A percentile compares a stretch with the other conserved stretches of the same genome.
Evolutionary conservation across 2,888 invertebrate genomes (phyloP).

Genomic region (Phengaris alcon): DNA sequence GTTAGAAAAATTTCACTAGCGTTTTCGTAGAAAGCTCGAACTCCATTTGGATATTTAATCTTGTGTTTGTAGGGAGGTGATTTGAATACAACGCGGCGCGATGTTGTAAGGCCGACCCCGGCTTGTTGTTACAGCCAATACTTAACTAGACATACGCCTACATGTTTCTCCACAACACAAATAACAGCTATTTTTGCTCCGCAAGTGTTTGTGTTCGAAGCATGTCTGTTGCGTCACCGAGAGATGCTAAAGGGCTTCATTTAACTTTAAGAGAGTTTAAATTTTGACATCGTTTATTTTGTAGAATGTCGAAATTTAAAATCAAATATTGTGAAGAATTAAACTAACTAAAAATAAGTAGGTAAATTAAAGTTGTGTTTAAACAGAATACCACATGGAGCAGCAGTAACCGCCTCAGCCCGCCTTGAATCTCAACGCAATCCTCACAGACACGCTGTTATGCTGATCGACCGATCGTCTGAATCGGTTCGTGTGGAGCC

Average conservation of each 20-base stretch:
- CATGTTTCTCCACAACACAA: constrained; percentile 8
- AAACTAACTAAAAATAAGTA: not conserved
- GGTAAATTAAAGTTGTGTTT: not conserved
- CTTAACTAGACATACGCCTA: constrained; percentile 24
- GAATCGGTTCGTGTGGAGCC: constrained; percentile 76
- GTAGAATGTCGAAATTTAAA: constrained; percentile 2
- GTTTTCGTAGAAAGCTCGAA: not conserved
- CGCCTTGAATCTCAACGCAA: constrained; percentile 55
- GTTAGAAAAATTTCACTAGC: not conserved
- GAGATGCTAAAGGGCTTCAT: constrained; percentile 14
- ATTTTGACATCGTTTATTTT: constrained; percentile 13
- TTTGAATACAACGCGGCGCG: constrained; percentile 12
- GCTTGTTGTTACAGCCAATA: constrained; percentile 25
- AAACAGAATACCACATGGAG: constrained; percentile 22
- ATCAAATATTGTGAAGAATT: not conserved
- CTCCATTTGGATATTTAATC: constrained; percentile 17
- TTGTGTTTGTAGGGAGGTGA: constrained; percentile 10
- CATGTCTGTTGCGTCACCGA: constrained; percentile 27
- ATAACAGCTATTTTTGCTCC: constrained; percentile 20
- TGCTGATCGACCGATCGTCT: constrained; percentile 68
- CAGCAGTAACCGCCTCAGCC: constrained; percentile 45
- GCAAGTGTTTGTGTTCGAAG: constrained; percentile 10
- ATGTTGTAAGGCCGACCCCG: constrained; percentile 26
- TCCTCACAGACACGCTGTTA: constrained; percentile 64
- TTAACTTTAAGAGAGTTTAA: constrained; percentile 17